Evolutionary conservation across 2,113 vertebrate genomes (phyloP), one percentile per base, ranked within the genome.

Genomic region (Ramphastos sulfuratus): DNA sequence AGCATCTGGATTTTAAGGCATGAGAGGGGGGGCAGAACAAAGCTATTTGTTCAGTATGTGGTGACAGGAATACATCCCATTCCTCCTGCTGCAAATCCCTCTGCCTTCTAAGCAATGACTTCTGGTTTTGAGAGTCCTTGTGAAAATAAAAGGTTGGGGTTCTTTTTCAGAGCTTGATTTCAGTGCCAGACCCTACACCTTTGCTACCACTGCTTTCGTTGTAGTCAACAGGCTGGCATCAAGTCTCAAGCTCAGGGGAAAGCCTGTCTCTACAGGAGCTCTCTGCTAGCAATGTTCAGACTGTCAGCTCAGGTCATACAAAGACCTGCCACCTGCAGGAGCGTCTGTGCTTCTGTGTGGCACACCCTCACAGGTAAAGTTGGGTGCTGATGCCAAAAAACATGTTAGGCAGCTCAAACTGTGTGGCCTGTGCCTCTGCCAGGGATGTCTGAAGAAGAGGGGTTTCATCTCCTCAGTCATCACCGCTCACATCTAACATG

Each of bases 401-500:
- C n/a, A 7, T 7, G 4, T 44, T 35, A 33, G 50, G 8, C 39
- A 85, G 30, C 78, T 19, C 23, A 42, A 66, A 59, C 48, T 18
- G 31, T 18, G 46, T 52, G 30, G 61, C 24, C 25, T 50, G 60
- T 1, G 1, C n/a, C 56, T 70, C 78, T 74, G 42, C 52, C 71
- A 75, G 42, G 18, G 27, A 28, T 30, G 24, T 15, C 56, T 74
- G 80, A 65, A 55, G 69, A 70, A 74, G 69, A 46, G 10, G 39
- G 20, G 24, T 50, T 37, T 37, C 66, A 33, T 15, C 28, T 28
- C 66, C 42, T 42, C 44, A 31, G 21, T n/a, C 77, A 61, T 8
- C n/a, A 44, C 30, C 1, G 0, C 39, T 77, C 50, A 44, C 0
- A 0, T n/a, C 64, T 50, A 46, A n/a, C 60, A 35, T 3, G 1